Conservation (phyloP, 2,888 invertebrate species). For the Copidosoma aretas region DNA sequence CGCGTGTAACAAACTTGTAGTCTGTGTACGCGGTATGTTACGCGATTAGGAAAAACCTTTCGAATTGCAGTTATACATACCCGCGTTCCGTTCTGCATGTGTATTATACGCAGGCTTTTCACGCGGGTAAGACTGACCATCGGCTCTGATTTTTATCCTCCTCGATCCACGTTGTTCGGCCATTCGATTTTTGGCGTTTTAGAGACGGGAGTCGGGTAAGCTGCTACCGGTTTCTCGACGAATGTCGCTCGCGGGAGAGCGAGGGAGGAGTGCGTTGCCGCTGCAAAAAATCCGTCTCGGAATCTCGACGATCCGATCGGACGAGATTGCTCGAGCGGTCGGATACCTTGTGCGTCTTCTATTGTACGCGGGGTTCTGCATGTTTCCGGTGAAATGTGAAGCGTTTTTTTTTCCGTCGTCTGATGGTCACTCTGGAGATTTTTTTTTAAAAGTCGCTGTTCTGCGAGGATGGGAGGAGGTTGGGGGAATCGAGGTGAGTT, state of each 20-base stretch:
- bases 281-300: conserved; percentile 4
- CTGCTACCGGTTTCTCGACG: background rate
- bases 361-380: background rate
- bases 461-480: no score
- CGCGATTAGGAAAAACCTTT: conserved; percentile 18
- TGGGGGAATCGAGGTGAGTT: no score
- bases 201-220: background rate
- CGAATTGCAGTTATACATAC: background rate
- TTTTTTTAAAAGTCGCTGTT: background rate
- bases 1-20: background rate
- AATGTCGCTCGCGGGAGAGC: background rate
- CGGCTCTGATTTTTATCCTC: background rate
- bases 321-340: background rate
- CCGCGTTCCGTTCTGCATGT: background rate
- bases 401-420: background rate
- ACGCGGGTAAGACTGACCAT: background rate
- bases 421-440: background rate
- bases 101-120: background rate
- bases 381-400: background rate
- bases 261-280: background rate
- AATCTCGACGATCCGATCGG: conserved; percentile 6
- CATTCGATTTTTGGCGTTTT: no score
- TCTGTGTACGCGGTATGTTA: no score
- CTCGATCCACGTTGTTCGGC: background rate
- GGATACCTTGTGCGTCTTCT: background rate